Conservation (phyloP, 2,113 vertebrate genomes). For the Lepidothrix coronata region DNA sequence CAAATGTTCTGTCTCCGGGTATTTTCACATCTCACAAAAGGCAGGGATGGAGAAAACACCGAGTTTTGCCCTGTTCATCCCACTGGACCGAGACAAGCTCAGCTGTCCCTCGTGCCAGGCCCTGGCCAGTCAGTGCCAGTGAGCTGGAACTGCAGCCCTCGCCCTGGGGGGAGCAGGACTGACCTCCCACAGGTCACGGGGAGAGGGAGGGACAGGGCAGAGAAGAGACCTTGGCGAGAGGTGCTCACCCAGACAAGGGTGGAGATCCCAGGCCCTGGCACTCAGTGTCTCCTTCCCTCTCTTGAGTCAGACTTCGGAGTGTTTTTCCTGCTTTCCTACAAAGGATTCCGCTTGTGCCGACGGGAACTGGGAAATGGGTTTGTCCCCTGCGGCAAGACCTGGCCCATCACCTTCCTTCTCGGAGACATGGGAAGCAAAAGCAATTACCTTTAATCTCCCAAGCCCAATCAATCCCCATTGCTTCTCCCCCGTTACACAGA, state of each 20-base stretch:
- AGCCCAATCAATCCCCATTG: neutral
- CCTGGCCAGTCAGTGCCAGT: neutral
- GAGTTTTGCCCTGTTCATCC: neutral
- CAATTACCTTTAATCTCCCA: neutral
- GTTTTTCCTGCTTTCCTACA: neutral
- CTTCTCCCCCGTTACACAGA: neutral
- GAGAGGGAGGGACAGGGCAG: neutral
- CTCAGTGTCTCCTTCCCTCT: neutral
- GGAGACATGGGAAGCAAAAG: neutral
- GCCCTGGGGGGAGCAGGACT: neutral
- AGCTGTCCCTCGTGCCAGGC: neutral
- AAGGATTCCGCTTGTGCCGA: neutral
- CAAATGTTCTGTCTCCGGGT: neutral
- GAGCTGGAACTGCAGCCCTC: neutral
- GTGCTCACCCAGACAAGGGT: neutral
- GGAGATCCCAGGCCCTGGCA: neutral
- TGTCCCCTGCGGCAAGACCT: neutral
- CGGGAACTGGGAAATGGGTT: neutral
- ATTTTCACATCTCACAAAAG: neutral
- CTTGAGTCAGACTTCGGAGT: rapidly evolving
- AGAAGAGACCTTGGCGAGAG: neutral
- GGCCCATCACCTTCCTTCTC: neutral
- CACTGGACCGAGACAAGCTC: neutral
- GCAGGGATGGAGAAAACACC: neutral
- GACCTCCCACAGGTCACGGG: no score